These are phyloP conservation scores for Trimorus sp. DNA, from an alignment of 2,888 invertebrate species.

Conservation along the genomic window DNA sequence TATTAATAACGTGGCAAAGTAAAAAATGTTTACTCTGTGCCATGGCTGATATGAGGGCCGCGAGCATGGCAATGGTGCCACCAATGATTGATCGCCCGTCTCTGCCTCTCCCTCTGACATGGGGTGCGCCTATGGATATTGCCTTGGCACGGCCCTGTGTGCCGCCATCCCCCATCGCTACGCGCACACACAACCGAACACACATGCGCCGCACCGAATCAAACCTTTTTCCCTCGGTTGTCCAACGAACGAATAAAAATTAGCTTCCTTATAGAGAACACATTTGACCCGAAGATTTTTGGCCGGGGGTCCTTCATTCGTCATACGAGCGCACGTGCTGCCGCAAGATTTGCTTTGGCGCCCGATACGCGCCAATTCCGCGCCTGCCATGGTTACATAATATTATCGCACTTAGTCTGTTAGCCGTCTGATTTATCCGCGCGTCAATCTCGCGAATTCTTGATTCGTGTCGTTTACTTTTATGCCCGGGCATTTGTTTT, in stretches of 20 bases:
- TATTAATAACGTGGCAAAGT: conserved; percentile 81
- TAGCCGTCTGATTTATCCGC: conserved; percentile 36
- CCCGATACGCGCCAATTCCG: conserved; percentile 51
- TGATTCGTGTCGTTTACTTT: conserved; percentile 48
- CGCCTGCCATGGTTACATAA: conserved; percentile 37
- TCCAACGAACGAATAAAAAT: conserved; percentile 67
- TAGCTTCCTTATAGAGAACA: conserved; percentile 62
- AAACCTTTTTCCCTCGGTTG: conserved; percentile 69
- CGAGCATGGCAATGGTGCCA: conserved; percentile 78
- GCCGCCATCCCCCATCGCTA: conserved; percentile 66
- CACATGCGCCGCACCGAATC: conserved; percentile 67
- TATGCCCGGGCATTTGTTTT: conserved; percentile 43
- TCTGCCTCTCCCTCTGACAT: conserved; percentile 76
- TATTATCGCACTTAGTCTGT: conserved; percentile 33
- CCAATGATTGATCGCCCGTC: conserved; percentile 80
- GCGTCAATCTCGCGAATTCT: conserved; percentile 36
- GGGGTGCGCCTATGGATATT: conserved; percentile 77
- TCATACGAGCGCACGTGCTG: conserved; percentile 57
- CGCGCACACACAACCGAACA: conserved; percentile 27
- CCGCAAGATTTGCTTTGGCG: conserved; percentile 43
- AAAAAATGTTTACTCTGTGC: conserved; percentile 81
- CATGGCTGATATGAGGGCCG: conserved; percentile 80
- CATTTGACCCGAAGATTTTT: conserved; percentile 53
- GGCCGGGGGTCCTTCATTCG: conserved; percentile 48
- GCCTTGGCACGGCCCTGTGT: conserved; percentile 74